Evolutionary conservation across 2,113 vertebrate species (phyloP).

Genomic region (Phyllostomus discolor): DNA sequence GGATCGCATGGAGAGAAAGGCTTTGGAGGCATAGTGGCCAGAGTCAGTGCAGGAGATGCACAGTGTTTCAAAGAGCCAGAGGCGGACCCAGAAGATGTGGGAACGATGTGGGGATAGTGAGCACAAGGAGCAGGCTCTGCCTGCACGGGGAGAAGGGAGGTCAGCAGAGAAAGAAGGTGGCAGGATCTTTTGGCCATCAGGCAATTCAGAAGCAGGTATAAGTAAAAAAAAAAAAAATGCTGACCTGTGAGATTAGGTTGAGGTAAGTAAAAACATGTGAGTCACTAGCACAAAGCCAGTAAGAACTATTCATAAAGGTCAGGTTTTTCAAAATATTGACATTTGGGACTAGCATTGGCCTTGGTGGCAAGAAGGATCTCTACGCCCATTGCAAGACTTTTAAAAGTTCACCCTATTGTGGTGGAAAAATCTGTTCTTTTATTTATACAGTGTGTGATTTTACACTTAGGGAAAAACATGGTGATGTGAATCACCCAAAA

Average conservation of each 20-base stretch:
- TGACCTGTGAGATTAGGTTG: background rate
- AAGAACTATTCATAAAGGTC: background rate
- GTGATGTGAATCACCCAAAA: background rate
- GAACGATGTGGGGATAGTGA: rapidly evolving
- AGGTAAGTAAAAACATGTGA: background rate
- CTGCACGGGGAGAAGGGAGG: background rate
- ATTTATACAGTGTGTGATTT: background rate
- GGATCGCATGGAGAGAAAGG: background rate
- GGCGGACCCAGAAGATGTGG: background rate
- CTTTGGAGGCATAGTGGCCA: background rate
- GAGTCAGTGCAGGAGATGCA: background rate
- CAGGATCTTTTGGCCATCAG: background rate
- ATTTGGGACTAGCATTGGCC: background rate
- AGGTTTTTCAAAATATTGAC: background rate
- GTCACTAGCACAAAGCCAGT: background rate
- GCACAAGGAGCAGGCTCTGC: rapidly evolving
- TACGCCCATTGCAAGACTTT: background rate
- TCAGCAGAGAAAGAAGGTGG: background rate
- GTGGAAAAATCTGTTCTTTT: background rate
- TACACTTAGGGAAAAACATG: background rate
- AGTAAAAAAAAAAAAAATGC: background rate
- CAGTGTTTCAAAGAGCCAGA: background rate
- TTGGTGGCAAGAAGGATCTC: background rate
- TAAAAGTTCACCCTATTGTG: background rate
- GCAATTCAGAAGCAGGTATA: background rate